Percentiles rank a stretch among this genome's conserved stretches.
These are phyloP conservation scores for Prionailurus bengalensis DNA, from an alignment of 2,113 vertebrate species.

Conservation along the genomic window DNA sequence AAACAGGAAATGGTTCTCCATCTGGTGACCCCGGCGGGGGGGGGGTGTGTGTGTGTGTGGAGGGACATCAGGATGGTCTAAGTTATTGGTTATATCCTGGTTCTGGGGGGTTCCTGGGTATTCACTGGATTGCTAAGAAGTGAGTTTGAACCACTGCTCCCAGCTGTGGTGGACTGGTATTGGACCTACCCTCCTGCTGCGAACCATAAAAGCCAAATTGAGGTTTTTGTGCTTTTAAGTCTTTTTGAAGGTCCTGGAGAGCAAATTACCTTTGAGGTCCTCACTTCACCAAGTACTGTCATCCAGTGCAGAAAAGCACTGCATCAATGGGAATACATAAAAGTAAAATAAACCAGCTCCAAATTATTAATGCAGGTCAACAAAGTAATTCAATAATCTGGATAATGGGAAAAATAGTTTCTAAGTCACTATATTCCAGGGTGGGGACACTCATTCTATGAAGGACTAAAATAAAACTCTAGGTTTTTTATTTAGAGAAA, in stretches of 20 bases:
- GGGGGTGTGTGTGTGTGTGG: too few relatives aligned
- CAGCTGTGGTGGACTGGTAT: background rate
- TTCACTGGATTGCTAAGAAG: background rate
- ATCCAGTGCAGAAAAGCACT: constrained; percentile 14
- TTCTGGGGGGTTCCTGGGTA: background rate
- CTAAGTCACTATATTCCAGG: constrained; percentile 2
- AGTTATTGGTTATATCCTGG: background rate
- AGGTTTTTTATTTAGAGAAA: background rate
- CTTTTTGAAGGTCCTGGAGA: constrained; percentile 22
- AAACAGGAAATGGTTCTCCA: constrained; percentile 19
- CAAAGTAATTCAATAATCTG: constrained; percentile 28
- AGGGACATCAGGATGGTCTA: background rate
- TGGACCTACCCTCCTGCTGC: background rate
- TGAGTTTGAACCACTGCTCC: background rate
- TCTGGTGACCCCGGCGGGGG: background rate
- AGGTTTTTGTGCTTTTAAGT: background rate
- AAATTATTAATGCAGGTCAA: background rate
- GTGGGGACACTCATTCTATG: constrained; percentile 8
- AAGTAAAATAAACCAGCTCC: constrained; percentile 17
- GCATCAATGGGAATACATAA: background rate
- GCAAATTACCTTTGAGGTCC: constrained; percentile 34
- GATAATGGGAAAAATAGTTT: constrained; percentile 24
- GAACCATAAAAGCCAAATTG: constrained; percentile 1
- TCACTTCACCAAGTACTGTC: background rate
- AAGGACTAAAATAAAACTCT: constrained; percentile 4